Evolutionary conservation across 1,140 invertebrate species (phyloP).

Genomic region (Drosophila pachea): DNA sequence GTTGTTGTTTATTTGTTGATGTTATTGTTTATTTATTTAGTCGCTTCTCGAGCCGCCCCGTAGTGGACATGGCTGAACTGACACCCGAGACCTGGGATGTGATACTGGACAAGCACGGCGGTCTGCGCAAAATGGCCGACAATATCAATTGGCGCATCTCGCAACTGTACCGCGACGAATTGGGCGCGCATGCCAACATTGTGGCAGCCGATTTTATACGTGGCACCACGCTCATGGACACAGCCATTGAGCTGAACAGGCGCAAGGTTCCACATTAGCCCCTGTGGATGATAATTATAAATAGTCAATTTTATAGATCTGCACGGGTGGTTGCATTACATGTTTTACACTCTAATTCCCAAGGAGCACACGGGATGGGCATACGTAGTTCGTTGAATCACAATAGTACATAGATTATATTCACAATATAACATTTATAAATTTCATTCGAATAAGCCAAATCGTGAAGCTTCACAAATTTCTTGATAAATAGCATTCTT

Average conservation of each 20-base stretch:
- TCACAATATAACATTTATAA: conserved; percentile 41
- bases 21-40: conserved; percentile 18
- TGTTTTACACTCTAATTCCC: no score
- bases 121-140: conserved; percentile 81
- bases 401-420: conserved; percentile 1
- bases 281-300: background rate
- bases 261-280: conserved; percentile 39
- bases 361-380: no score
- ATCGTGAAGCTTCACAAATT: conserved; percentile 8
- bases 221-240: conserved; percentile 81
- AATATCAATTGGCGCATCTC: conserved; percentile 81
- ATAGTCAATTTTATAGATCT: no score
- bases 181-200: conserved; percentile 82
- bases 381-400: no score
- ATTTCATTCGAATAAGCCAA: conserved; percentile 28
- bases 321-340: no score
- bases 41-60: conserved; percentile 77
- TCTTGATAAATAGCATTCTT: conserved; percentile 15
- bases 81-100: conserved; percentile 81
- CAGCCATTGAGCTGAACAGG: conserved; percentile 81
- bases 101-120: conserved; percentile 80
- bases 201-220: conserved; percentile 83
- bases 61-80: conserved; percentile 84
- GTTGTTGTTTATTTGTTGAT: background rate
- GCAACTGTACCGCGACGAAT: conserved; percentile 80